A percentile compares a stretch with the other conserved stretches of the same genome.
Conservation (phyloP, 2,113 vertebrate species). For the Sitta europaea region DNA sequence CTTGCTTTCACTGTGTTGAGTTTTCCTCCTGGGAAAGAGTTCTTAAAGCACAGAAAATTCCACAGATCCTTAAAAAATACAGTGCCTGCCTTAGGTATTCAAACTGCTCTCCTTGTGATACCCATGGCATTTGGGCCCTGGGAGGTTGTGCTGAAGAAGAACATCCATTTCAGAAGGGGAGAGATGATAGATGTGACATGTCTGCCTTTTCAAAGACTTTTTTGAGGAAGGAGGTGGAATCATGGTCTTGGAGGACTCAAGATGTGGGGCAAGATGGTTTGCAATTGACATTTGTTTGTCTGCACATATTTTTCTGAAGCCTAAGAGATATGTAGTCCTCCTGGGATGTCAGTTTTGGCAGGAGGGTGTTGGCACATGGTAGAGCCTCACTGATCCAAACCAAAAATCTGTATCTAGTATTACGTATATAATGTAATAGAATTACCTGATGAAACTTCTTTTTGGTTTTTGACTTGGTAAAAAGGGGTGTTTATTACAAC, state of each 20-base stretch:
- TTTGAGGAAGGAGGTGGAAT: neutral
- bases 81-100: neutral
- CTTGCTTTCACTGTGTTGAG: neutral
- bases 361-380: conserved; percentile 4
- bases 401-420: conserved; percentile 38
- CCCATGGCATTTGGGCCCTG: neutral
- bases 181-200: neutral
- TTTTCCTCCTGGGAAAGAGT: neutral
- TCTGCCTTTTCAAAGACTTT: neutral
- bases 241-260: neutral
- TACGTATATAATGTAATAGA: conserved; percentile 22
- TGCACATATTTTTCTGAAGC: conserved; percentile 33
- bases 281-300: conserved; percentile 31
- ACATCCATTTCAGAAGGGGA: neutral
- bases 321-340: neutral
- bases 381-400: neutral
- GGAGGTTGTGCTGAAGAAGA: neutral
- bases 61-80: neutral
- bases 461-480: conserved; percentile 16
- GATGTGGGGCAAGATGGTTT: neutral
- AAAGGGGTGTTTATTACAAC: conserved; percentile 52
- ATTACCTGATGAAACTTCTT: conserved; percentile 49
- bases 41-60: neutral
- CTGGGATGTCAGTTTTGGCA: conserved; percentile 43
- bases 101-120: neutral